Evolutionary conservation across 1,140 invertebrate species (phyloP), one percentile per base, ranked within the genome.

Genomic region (Triops cancriformis): DNA sequence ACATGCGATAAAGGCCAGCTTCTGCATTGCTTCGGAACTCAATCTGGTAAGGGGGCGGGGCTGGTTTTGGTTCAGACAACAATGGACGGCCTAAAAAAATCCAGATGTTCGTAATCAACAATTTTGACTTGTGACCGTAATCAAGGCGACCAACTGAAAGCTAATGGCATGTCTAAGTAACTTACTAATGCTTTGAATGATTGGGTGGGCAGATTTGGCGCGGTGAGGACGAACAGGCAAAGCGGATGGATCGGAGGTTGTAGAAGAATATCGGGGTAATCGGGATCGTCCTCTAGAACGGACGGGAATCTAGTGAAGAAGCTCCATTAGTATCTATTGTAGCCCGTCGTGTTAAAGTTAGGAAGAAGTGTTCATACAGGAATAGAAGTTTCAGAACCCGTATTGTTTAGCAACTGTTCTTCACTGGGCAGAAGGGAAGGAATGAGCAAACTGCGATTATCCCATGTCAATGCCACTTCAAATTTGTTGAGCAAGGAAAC

Each of bases 391-490:
- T 87, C 86, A 76, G 81, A 83, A 3, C 85, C 85, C 11, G 85
- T 84, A 45, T 86, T 87, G 85, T 87, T 78, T 83, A 84, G 82
- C 78, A 89, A 85, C 42, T 90, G 88, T 78, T 93, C 90, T 84
- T 96, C 94, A 0, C 91, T 89, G 0, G 96, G 97, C 80, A 99
- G 85, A 28, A 99, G 85, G 0, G 94, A 96, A 0, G 97, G 96
- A 81, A 99, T 95, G 1, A 99, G 85, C 18, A 99, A 84, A 18
- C 94, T 93, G 6, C 95, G 85, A 27, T 91, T 92, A 83, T 99
- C 96, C 94, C 95, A 98, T n/a, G 95, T 96, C 14, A 99, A 85
- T 0, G 97, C 98, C 31, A 99, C 91, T 86, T 99, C 97, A 85
- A 99, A 99, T 86, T 99, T 99, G 84, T 96, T 96, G 43, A 99